Evolutionary conservation across 2,113 vertebrate species (phyloP).

Genomic region (Alosa alosa): DNA sequence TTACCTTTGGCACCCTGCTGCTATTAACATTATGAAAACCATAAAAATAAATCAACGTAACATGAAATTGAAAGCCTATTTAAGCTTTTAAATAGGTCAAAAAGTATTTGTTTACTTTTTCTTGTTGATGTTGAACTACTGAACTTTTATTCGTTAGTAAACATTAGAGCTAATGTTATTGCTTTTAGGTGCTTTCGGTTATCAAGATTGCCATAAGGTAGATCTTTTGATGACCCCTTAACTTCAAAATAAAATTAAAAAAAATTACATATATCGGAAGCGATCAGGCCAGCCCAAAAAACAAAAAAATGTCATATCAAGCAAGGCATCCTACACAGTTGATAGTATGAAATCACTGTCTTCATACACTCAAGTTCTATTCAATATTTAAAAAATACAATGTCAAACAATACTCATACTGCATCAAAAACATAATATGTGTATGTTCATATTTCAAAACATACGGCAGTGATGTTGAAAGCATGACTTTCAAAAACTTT

Average conservation of each 20-base stretch:
- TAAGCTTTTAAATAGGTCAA: not conserved
- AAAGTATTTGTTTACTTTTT: not conserved
- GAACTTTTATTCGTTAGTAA: not conserved
- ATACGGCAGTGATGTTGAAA: conserved; percentile 14
- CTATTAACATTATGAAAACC: not conserved
- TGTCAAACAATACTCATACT: not conserved
- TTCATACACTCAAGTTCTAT: conserved; percentile 4
- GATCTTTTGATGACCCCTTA: conserved; percentile 53
- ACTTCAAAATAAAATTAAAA: conserved; percentile 26
- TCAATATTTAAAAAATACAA: conserved; percentile 4
- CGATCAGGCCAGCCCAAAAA: conserved; percentile 4
- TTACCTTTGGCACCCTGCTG: not conserved
- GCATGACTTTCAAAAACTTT: conserved; percentile 10
- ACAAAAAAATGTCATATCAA: conserved; percentile 28
- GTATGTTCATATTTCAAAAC: conserved; percentile 1
- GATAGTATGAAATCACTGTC: not conserved
- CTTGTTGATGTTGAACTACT: not conserved
- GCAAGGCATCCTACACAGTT: conserved; percentile 18
- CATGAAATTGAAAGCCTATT: not conserved
- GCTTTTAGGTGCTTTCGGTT: not conserved
- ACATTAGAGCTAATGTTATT: not conserved
- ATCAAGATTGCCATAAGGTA: conserved; percentile 32
- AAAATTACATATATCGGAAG: not conserved
- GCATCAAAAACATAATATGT: conserved; percentile 14
- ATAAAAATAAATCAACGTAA: not conserved